Base-by-base conservation (phyloP, 2,113 vertebrate species). In the Zosterops lateralis region DNA sequence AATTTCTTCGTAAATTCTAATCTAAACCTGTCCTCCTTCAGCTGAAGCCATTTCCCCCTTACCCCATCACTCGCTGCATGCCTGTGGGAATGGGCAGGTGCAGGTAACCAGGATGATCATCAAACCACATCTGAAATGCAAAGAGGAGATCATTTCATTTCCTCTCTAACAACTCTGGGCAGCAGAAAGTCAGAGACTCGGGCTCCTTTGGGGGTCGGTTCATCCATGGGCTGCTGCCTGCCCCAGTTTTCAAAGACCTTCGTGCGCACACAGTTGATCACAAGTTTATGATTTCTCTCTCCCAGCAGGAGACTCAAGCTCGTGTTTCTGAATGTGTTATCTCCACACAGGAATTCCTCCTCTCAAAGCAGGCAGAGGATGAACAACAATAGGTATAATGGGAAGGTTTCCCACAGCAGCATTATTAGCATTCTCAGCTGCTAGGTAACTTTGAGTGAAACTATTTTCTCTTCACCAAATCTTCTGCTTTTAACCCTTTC, bases 1-100 rank as follows among this genome's bases (percentile, higher is more conserved):
- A 48, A 25, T 29, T 53, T 20, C 8, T 56, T 48, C 11, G 34
- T 42, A 8, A 79, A 21, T 48, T 25, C 40, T 15, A 1, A 20
- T 40, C 13, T 21, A 64, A 79, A 5, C 20, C 12, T 64, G 17
- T 6, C 20, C 31, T 6, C 20, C 31, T 42, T 17, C 50, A 36
- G 20, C 50, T 34, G 65, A 34, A 17, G 42, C 7, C 11, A 26
- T 62, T 72, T 56, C 13, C 19, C 26, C 42, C 31, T 50, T 26
- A 17, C 5, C 9, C 17, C 22, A 0, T 15, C 16, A 12, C 36
- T 60, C 38, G 9, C 34, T 5, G 1, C 12, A 1, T 12, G 24
- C 24, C 34, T 25, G 13, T 67, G 61, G 21, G 36, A 29, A 31
- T 9, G 44, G 31, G 2, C 44, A 25, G 8, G 0, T 5, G 36